A percentile compares a stretch with the other conserved stretches of the same genome.
Evolutionary conservation across 2,888 invertebrate species (phyloP).

Genomic region (Apamea epomidion): DNA sequence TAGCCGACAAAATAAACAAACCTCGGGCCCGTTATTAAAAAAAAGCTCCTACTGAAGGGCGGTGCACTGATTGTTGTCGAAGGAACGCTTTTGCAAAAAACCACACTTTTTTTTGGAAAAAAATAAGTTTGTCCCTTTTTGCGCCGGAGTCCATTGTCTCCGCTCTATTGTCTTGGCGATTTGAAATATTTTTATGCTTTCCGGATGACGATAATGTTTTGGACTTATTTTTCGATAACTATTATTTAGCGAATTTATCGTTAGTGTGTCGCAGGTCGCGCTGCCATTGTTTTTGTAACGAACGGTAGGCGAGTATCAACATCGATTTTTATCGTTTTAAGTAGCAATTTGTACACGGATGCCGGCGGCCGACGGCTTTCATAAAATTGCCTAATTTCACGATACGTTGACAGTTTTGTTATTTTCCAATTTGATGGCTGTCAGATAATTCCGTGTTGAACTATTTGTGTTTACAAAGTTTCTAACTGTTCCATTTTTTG

Average conservation of each 20-base stretch:
- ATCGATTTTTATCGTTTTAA: slow-evolving; percentile 77
- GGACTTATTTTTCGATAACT: slow-evolving; percentile 89
- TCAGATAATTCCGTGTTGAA: slow-evolving; percentile 68
- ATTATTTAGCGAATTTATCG: slow-evolving; percentile 90
- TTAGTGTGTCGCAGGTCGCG: slow-evolving; percentile 68
- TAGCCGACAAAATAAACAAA: slow-evolving; percentile 86
- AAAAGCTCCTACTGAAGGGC: slow-evolving; percentile 76
- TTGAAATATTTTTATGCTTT: slow-evolving; percentile 90
- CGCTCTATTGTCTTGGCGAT: slow-evolving; percentile 88
- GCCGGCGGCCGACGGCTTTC: slow-evolving; percentile 66
- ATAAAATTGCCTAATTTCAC: slow-evolving; percentile 76
- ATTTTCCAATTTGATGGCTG: slow-evolving; percentile 73
- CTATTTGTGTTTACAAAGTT: slow-evolving; percentile 66
- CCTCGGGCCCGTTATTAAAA: slow-evolving; percentile 86
- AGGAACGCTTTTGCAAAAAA: slow-evolving; percentile 86
- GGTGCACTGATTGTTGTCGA: slow-evolving; percentile 86
- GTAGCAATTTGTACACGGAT: slow-evolving; percentile 83
- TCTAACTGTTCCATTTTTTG: slow-evolving; percentile 62
- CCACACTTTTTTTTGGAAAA: slow-evolving; percentile 78
- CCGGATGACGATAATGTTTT: slow-evolving; percentile 89
- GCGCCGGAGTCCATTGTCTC: slow-evolving; percentile 87
- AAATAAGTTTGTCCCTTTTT: slow-evolving; percentile 84
- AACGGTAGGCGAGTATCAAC: slow-evolving; percentile 63
- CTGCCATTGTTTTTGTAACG: slow-evolving; percentile 74
- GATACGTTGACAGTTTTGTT: slow-evolving; percentile 75